Percentiles rank a stretch among this genome's conserved stretches.
Evolutionary conservation across 2,888 invertebrate species (phyloP).

Genomic region (Girardia tigrina): DNA sequence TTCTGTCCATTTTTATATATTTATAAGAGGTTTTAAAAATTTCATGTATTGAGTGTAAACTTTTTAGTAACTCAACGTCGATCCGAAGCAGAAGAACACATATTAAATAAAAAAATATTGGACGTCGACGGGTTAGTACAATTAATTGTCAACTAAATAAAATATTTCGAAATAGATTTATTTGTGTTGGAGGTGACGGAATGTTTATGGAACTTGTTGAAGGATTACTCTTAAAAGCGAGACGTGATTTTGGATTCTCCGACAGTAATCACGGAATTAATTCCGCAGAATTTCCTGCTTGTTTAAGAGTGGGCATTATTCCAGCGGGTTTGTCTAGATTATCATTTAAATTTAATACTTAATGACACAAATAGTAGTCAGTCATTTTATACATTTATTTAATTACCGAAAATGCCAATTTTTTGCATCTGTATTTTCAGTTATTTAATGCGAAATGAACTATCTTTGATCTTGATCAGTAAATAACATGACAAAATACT

Average conservation of each 20-base stretch:
- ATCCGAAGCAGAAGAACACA: not conserved
- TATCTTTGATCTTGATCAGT: too few relatives aligned
- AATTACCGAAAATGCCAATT: not conserved
- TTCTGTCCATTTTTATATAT: too few relatives aligned
- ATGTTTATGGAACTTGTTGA: conserved; percentile 67
- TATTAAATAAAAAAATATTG: not conserved
- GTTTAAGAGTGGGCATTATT: conserved; percentile 51
- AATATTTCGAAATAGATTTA: conserved; percentile 55
- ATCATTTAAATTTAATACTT: too few relatives aligned
- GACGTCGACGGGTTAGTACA: not conserved
- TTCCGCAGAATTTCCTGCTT: conserved; percentile 44
- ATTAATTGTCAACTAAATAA: not conserved
- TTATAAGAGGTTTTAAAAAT: too few relatives aligned
- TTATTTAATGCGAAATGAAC: too few relatives aligned
- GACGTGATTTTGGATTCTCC: conserved; percentile 52
- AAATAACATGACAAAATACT: too few relatives aligned
- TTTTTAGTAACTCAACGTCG: not conserved
- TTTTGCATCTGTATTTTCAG: too few relatives aligned
- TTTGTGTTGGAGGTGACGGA: conserved; percentile 73
- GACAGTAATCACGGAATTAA: conserved; percentile 54
- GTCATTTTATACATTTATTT: too few relatives aligned
- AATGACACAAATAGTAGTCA: too few relatives aligned
- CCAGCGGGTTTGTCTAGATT: conserved; percentile 54
- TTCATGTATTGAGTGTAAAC: not conserved
- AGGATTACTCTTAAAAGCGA: conserved; percentile 58